Base-by-base conservation (phyloP, 2,113 vertebrate species). In the Sorex araneus region DNA sequence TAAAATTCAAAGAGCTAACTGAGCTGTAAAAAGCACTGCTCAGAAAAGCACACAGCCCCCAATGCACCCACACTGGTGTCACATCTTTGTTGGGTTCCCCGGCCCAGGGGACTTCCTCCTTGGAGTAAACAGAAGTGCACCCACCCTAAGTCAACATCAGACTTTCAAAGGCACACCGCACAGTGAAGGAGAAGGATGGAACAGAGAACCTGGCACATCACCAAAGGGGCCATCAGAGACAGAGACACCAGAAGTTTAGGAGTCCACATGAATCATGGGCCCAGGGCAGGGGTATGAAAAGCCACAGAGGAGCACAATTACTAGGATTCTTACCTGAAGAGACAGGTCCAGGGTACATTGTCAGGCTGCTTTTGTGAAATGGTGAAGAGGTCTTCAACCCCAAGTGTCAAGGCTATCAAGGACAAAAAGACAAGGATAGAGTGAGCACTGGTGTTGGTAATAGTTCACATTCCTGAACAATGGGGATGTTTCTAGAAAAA, bases 341-440 rank as follows among this genome's bases (percentile, higher is more conserved):
- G 67, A 87, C 25, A 28, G 94, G 4, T 23, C 18, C 57, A 30
- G 69, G 54, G 2, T 1, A 30, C 45, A 76, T 4, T 81, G 78
- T 25, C 1, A 67, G 70, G 15, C 75, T 92, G 70, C 12, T 75
- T 10, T 25, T 25, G 60, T 76, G 82, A 30, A 16, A 75, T 73
- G 8, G 15, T 25, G 66, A 77, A 45, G 60, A 50, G 15, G 36
- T 76, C 13, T 81, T 54, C 40, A 32, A 50, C 75, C 64, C 7
- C 57, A 84, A 74, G 92, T 36, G 63, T 54, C 4, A 60, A 93
- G 28, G 23, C 93, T 78, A 86, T 28, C 80, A 93, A 92, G 91
- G 50, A 70, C 12, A 30, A 69, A 89, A 90, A 87, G 94, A 90
- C 30, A 88, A 95, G 36, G 75, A 11, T 87, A 91, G 88, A 84